Conservation (phyloP, 1,140 invertebrate genomes). For the Macrobrachium nipponense region DNA sequence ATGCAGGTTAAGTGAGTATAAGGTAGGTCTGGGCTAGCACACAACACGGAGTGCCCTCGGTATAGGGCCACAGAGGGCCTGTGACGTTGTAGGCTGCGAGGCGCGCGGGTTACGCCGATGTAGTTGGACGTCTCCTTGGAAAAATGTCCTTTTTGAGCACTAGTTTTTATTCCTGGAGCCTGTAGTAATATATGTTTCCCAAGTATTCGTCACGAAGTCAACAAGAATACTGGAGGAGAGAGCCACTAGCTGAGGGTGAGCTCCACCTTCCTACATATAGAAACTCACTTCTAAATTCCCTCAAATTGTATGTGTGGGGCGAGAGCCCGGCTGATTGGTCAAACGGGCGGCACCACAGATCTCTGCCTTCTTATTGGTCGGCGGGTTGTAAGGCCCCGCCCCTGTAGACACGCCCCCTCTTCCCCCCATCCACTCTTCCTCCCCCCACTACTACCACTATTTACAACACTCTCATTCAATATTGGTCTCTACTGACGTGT, state of each 20-base stretch:
- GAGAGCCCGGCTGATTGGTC: constrained; percentile 42
- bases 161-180: neutral
- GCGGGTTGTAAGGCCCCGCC: constrained; percentile 45
- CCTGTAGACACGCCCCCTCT: constrained; percentile 52
- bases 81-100: too few species aligned
- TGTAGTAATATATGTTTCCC: constrained; percentile 8
- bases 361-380: constrained; percentile 38
- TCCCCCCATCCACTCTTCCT: constrained; percentile 23
- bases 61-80: too few species aligned
- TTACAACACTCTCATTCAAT: constrained; percentile 60
- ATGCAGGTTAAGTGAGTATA: too few species aligned
- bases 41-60: too few species aligned
- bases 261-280: constrained; percentile 59
- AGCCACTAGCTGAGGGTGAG: constrained; percentile 45
- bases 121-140: too few species aligned
- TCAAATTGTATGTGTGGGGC: constrained; percentile 59
- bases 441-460: constrained; percentile 32
- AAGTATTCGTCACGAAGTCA: constrained; percentile 39
- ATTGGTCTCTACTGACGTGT: constrained; percentile 57
- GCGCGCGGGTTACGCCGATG: too few species aligned
- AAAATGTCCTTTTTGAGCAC: too few species aligned
- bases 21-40: too few species aligned
- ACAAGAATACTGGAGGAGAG: constrained; percentile 30
- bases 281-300: constrained; percentile 61
- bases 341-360: constrained; percentile 54